Percentiles rank a stretch among this genome's conserved stretches.
phyloP scores from a whole-genome alignment of 2,113 vertebrate species.

The Spea multiplicata region DNA sequence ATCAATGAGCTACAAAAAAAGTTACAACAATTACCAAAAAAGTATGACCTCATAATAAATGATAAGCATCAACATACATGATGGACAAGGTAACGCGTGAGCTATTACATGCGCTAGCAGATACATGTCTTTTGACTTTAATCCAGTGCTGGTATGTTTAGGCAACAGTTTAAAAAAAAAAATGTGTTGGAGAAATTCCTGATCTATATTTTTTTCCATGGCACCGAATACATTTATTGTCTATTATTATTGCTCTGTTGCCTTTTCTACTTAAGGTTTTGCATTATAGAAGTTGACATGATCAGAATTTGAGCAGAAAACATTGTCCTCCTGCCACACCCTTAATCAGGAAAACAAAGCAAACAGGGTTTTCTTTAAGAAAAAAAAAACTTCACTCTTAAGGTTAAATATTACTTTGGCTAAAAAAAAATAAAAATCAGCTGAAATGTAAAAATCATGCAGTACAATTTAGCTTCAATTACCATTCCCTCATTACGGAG shows the following conservation, averaged over 20 bases:
- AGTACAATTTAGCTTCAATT: too few relatives aligned
- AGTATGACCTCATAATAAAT: too few relatives aligned
- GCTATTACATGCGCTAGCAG: too few relatives aligned
- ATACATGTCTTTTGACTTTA: too few relatives aligned
- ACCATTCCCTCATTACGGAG: background rate
- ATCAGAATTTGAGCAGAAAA: background rate
- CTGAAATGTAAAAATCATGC: background rate
- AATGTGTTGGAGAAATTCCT: too few relatives aligned
- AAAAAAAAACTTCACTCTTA: background rate
- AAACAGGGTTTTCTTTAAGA: background rate
- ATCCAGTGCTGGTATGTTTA: too few relatives aligned
- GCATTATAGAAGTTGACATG: background rate
- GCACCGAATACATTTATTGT: background rate
- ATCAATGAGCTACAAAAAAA: too few relatives aligned
- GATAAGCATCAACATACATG: too few relatives aligned
- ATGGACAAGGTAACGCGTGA: too few relatives aligned
- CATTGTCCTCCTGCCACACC: slow-evolving; percentile 22
- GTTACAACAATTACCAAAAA: too few relatives aligned
- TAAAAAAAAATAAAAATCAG: background rate
- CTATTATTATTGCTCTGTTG: background rate
- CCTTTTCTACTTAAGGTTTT: background rate
- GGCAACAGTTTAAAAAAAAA: too few relatives aligned
- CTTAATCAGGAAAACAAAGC: background rate
- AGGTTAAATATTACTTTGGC: background rate
- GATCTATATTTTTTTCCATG: too few relatives aligned